Evolutionary conservation across 2,797 vertebrate species (phyloP).

Genomic region (Myiothlypis coronata): DNA sequence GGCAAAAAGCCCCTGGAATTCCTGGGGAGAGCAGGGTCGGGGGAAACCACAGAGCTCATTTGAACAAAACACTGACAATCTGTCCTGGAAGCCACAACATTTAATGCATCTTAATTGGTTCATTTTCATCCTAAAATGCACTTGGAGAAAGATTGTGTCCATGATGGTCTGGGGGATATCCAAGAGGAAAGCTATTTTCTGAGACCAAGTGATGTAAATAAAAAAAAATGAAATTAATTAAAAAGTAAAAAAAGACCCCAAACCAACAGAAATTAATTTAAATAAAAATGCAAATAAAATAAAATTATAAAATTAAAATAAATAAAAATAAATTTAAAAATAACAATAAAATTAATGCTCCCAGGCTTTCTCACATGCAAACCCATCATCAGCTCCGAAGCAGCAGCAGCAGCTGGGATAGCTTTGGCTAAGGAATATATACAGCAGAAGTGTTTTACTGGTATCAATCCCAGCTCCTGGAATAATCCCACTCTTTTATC

Average conservation of each 20-base stretch:
- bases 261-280: background rate
- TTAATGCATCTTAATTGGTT: background rate
- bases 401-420: background rate
- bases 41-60: background rate
- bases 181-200: background rate
- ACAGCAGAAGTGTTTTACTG: background rate
- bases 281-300: background rate
- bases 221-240: background rate
- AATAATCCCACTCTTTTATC: background rate
- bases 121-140: background rate
- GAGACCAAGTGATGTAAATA: background rate
- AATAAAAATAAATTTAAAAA: background rate
- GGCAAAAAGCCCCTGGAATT: background rate
- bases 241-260: background rate
- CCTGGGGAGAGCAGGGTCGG: background rate
- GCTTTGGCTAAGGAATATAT: fast-evolving
- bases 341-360: background rate
- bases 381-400: background rate
- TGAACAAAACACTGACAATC: background rate
- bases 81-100: background rate
- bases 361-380: background rate
- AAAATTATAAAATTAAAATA: background rate
- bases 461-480: background rate
- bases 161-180: background rate
- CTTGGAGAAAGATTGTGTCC: background rate